phyloP scores from a whole-genome alignment of 2,113 vertebrate genomes.

The Sylvilagus bachmani region DNA sequence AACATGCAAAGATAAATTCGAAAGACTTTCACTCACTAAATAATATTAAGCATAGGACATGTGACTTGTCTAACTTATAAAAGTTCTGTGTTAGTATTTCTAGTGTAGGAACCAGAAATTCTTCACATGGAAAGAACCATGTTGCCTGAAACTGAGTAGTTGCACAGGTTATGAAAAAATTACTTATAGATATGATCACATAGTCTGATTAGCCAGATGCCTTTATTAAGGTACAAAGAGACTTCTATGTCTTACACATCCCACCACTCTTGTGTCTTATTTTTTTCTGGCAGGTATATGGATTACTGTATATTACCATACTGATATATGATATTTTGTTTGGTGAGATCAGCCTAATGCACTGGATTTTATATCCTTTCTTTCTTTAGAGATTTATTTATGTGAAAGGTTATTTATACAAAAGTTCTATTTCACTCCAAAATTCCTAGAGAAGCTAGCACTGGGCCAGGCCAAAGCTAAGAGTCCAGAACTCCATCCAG shows the following conservation, averaged over 20 bases:
- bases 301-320: neutral
- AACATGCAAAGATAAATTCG: neutral
- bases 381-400: conserved; percentile 9
- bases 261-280: conserved; percentile 36
- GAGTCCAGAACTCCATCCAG: too few relatives aligned
- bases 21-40: neutral
- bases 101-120: neutral
- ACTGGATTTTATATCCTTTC: conserved; percentile 46
- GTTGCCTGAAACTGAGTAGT: neutral
- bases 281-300: neutral
- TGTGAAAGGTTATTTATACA: too few relatives aligned
- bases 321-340: conserved; percentile 30
- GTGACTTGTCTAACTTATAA: neutral
- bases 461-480: too few relatives aligned
- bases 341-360: conserved; percentile 30
- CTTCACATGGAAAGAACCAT: neutral
- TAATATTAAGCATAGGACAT: neutral
- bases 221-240: neutral
- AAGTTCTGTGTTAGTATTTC: neutral
- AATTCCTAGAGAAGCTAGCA: too few relatives aligned
- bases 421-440: too few relatives aligned
- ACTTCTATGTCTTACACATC: neutral
- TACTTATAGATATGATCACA: neutral
- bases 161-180: neutral
- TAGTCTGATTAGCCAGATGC: neutral